These are phyloP conservation scores for Sphecodes monilicornis DNA, from an alignment of 2,888 invertebrate species.

Conservation along the genomic window DNA sequence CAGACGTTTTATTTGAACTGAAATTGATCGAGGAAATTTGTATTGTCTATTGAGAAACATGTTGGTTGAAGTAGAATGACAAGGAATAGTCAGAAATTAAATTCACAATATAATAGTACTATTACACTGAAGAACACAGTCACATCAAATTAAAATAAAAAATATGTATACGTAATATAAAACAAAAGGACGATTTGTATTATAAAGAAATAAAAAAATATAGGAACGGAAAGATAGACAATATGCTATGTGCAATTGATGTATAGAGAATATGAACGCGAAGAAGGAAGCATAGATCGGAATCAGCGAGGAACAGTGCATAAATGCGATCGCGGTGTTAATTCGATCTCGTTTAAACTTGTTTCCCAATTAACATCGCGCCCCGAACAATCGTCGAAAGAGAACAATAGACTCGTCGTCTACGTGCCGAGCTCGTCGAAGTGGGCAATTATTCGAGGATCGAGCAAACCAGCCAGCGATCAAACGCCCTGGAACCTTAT, in stretches of 20 bases:
- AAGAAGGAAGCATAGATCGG: not conserved
- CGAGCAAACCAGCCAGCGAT: constrained; percentile 18
- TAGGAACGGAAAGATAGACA: not conserved
- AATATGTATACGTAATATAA: too few species aligned
- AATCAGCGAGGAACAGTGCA: not conserved
- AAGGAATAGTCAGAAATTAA: too few species aligned
- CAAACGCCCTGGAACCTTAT: constrained; percentile 22
- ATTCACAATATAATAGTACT: too few species aligned
- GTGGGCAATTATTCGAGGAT: constrained; percentile 14
- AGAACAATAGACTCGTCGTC: constrained; percentile 1
- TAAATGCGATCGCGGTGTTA: not conserved
- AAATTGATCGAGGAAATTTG: too few species aligned
- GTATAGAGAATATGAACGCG: not conserved
- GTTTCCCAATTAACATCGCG: not conserved
- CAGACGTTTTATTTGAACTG: too few species aligned
- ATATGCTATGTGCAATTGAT: not conserved
- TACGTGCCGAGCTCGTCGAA: constrained; percentile 13
- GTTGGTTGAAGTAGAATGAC: too few species aligned
- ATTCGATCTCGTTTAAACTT: not conserved
- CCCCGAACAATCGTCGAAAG: not conserved
- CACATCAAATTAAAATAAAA: too few species aligned
- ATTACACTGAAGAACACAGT: too few species aligned
- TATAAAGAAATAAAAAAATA: too few species aligned
- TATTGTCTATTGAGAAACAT: too few species aligned
- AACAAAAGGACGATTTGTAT: too few species aligned